A percentile compares a stretch with the other conserved stretches of the same genome.
Evolutionary conservation across 2,888 invertebrate species (phyloP).

Genomic region (Eupithecia subfuscata): DNA sequence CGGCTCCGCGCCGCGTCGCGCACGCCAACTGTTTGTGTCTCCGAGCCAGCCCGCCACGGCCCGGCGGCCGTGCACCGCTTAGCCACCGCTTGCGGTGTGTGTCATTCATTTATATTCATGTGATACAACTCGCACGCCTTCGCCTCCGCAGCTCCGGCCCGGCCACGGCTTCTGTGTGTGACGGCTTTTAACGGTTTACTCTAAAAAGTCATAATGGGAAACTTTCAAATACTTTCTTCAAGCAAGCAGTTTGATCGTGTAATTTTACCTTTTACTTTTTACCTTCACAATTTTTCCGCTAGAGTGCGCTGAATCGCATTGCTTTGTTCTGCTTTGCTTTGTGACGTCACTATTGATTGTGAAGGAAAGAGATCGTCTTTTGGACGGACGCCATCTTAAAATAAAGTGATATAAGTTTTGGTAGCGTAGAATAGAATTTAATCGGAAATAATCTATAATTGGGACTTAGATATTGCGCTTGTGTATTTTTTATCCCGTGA

Average conservation of each 20-base stretch:
- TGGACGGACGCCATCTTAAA: constrained; percentile 81
- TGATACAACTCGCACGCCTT: no score
- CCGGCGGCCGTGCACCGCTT: no score
- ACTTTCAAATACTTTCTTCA: not conserved
- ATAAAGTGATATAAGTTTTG: constrained; percentile 85
- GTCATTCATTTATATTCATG: no score
- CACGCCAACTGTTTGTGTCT: no score
- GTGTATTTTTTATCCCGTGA: constrained; percentile 71
- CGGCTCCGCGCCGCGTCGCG: no score
- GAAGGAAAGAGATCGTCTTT: constrained; percentile 79
- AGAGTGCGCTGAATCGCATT: constrained; percentile 71
- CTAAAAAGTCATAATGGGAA: no score
- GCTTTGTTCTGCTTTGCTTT: constrained; percentile 56
- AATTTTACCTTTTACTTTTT: constrained; percentile 26
- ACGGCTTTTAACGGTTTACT: no score
- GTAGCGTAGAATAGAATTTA: constrained; percentile 82
- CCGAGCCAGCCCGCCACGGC: no score
- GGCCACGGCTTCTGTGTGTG: no score
- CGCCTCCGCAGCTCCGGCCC: no score
- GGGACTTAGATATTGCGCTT: constrained; percentile 73
- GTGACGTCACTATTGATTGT: constrained; percentile 84
- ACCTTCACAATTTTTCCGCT: constrained; percentile 49
- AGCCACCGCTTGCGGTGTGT: no score
- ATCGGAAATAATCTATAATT: constrained; percentile 80
- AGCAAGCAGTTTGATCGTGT: constrained; percentile 18